phyloP scores from a whole-genome alignment of 2,113 vertebrate species.

The Recurvirostra avosetta region DNA sequence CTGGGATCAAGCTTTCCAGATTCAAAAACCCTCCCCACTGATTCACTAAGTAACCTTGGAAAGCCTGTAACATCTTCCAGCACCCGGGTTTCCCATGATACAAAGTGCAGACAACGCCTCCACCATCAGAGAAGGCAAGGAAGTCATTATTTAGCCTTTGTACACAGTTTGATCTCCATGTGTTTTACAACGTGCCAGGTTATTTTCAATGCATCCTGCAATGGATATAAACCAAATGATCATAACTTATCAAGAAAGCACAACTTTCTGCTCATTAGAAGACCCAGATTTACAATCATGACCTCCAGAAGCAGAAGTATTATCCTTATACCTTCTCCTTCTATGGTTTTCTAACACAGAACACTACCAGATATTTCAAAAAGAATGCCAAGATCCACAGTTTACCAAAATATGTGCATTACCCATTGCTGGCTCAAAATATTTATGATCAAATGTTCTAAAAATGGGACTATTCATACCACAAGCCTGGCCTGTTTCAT shows the following conservation, averaged over 20 bases:
- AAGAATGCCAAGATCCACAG: background rate
- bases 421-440: background rate
- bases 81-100: background rate
- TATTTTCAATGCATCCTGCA: background rate
- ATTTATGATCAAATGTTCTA: background rate
- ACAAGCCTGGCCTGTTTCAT: background rate
- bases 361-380: background rate
- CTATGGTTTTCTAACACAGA: background rate
- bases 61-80: background rate
- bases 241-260: background rate
- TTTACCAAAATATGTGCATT: background rate
- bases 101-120: background rate
- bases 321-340: background rate
- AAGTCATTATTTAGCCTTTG: background rate
- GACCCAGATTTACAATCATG: background rate
- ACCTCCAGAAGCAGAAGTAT: background rate
- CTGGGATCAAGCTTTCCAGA: background rate
- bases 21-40: background rate
- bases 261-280: background rate
- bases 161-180: background rate
- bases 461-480: background rate
- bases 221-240: background rate
- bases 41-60: background rate
- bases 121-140: background rate
- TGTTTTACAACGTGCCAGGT: background rate